phyloP scores from a whole-genome alignment of 1,140 invertebrate species.

The Scaptomyza hsui region DNA sequence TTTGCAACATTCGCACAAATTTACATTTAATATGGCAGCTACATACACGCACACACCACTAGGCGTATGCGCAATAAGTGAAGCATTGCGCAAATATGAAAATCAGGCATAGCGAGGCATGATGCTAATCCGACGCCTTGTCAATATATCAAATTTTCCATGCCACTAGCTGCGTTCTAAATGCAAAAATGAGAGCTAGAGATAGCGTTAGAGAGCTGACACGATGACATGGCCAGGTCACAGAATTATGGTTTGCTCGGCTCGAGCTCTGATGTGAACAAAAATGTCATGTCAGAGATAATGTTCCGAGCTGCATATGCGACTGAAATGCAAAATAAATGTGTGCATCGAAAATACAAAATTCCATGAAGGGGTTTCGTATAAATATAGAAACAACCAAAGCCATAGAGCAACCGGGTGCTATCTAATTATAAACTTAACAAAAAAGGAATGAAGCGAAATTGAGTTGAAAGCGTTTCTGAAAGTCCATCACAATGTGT shows the following conservation, averaged over 20 bases:
- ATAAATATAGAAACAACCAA: no score
- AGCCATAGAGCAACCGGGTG: neutral
- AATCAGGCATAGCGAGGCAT: neutral
- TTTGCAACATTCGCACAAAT: constrained; percentile 55
- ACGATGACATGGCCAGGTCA: constrained; percentile 21
- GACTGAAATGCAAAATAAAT: neutral
- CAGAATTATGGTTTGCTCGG: constrained; percentile 24
- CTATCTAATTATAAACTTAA: neutral
- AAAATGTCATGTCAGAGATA: neutral
- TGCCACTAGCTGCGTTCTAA: constrained; percentile 15
- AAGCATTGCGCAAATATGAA: constrained; percentile 14
- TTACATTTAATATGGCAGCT: constrained; percentile 67
- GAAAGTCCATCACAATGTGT: constrained; percentile 1
- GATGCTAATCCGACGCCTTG: constrained; percentile 30
- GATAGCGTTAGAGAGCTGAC: neutral
- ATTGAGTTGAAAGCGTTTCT: constrained; percentile 11
- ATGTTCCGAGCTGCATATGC: neutral
- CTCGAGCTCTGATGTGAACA: neutral
- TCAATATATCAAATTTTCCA: constrained; percentile 36
- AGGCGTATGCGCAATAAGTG: constrained; percentile 46
- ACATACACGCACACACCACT: constrained; percentile 4
- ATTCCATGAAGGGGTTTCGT: no score
- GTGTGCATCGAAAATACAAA: neutral
- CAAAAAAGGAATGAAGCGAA: neutral
- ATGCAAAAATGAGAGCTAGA: neutral